Evolutionary conservation across 2,888 invertebrate genomes (phyloP).

Genomic region (Chesias legatella): DNA sequence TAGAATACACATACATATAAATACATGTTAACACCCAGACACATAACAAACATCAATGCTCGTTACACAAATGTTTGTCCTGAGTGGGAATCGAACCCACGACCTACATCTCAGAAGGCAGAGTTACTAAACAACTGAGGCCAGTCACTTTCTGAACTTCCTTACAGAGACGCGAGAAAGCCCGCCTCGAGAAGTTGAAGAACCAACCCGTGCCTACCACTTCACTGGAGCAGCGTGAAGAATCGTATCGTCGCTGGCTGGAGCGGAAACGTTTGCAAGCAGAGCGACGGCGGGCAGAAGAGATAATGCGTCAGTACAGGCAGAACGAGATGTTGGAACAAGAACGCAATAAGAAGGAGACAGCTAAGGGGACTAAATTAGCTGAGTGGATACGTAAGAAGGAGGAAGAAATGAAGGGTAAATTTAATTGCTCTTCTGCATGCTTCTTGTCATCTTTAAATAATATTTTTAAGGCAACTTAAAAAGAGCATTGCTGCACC

Average conservation of each 20-base stretch:
- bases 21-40: too few relatives aligned
- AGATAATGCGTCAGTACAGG: constrained; percentile 58
- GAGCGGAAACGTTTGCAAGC: constrained; percentile 66
- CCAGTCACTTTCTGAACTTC: not conserved
- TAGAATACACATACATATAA: too few relatives aligned
- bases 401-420: constrained; percentile 80
- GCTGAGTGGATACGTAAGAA: constrained; percentile 81
- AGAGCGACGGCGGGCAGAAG: constrained; percentile 62
- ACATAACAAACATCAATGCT: too few relatives aligned
- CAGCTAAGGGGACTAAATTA: constrained; percentile 68
- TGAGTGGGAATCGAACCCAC: too few relatives aligned
- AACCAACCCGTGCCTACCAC: constrained; percentile 40
- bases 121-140: too few relatives aligned
- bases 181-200: constrained; percentile 51
- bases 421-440: constrained; percentile 2
- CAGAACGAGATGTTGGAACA: constrained; percentile 56
- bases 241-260: constrained; percentile 77
- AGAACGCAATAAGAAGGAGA: constrained; percentile 56
- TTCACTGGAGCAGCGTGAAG: constrained; percentile 67
- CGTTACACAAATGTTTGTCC: too few relatives aligned
- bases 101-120: too few relatives aligned
- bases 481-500: too few relatives aligned
- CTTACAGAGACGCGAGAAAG: constrained; percentile 55
- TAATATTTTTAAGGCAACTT: too few relatives aligned
- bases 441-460: not conserved